Percentiles rank a stretch among this genome's conserved stretches.
Conservation (phyloP, 2,797 vertebrate species). For the Hemitrygon akajei region DNA sequence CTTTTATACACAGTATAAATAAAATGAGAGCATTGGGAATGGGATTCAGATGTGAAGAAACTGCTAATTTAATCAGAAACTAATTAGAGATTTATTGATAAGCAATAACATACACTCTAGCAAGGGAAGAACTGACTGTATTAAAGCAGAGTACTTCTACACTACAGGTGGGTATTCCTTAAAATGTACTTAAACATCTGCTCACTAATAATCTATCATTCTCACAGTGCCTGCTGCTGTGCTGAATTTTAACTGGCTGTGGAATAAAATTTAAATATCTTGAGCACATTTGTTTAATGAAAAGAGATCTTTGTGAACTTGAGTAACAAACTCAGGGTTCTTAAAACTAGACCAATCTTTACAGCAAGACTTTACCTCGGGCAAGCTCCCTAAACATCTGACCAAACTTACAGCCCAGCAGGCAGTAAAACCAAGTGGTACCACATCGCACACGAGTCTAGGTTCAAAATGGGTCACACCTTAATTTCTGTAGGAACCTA, state of each 20-base stretch:
- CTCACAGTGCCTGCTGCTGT: not conserved
- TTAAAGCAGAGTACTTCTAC: not conserved
- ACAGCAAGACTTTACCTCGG: not conserved
- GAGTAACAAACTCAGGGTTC: not conserved
- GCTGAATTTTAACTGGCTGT: not conserved
- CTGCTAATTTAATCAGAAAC: not conserved
- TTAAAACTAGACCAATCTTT: not conserved
- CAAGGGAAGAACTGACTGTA: not conserved
- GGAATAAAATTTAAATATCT: not conserved
- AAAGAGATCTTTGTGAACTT: not conserved
- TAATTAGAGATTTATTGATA: conserved; percentile 34
- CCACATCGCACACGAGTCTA: not conserved
- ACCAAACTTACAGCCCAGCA: too few relatives aligned
- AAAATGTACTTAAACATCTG: not conserved
- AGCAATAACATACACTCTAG: not conserved
- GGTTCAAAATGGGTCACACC: not conserved
- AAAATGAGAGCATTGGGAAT: not conserved
- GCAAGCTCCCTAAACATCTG: not conserved
- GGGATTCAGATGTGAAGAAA: not conserved
- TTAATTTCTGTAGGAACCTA: not conserved
- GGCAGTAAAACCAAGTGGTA: not conserved
- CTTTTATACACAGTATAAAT: not conserved
- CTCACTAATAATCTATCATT: not conserved
- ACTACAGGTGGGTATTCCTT: not conserved
- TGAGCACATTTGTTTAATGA: not conserved